Evolutionary conservation across 2,113 vertebrate species (phyloP).

Genomic region (Cyanoramphus novaezelandiae): DNA sequence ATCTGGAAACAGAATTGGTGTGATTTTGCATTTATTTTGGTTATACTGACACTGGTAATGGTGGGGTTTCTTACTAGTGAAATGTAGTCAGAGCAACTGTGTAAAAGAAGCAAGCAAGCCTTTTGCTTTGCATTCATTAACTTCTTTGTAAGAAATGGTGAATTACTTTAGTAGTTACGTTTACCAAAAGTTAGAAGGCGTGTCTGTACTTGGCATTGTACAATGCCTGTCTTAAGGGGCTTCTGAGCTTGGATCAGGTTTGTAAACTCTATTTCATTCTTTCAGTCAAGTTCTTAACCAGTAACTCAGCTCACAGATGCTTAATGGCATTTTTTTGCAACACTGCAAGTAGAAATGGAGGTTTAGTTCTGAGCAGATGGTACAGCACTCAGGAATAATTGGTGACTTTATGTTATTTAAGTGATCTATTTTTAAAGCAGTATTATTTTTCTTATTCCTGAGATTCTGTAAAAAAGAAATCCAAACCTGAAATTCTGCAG

Average conservation of each 20-base stretch:
- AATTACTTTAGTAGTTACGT: neutral
- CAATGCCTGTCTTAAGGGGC: neutral
- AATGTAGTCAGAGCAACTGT: neutral
- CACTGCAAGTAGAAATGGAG: neutral
- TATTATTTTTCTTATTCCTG: neutral
- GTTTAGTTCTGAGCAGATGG: neutral
- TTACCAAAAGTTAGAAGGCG: neutral
- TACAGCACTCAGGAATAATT: neutral
- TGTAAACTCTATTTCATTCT: neutral
- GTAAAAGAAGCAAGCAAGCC: neutral
- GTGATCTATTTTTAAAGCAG: neutral
- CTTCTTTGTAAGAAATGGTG: neutral
- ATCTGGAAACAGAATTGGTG: neutral
- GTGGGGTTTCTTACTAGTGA: neutral
- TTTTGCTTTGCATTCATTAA: neutral
- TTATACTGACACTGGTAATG: neutral
- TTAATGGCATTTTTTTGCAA: neutral
- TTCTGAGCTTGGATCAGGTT: neutral
- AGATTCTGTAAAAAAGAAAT: neutral
- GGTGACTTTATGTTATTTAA: neutral
- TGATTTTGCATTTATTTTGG: neutral
- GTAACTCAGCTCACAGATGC: neutral
- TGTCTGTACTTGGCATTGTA: neutral
- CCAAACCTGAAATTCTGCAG: neutral
- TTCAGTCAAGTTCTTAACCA: neutral